These are phyloP conservation scores for Hypothenemus hampei DNA, from an alignment of 1,140 invertebrate genomes.

Conservation along the genomic window DNA sequence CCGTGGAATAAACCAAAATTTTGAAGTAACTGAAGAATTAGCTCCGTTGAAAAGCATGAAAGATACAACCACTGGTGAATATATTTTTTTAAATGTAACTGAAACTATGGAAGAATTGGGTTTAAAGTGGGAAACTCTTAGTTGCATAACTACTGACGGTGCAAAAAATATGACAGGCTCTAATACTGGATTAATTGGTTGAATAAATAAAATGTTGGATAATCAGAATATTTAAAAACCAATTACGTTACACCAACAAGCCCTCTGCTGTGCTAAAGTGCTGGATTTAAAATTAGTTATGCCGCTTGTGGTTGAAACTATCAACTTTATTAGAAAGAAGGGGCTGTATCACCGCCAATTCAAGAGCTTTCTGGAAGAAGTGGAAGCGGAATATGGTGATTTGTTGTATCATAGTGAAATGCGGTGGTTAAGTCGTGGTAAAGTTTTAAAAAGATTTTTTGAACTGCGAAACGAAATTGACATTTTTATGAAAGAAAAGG, in stretches of 20 bases:
- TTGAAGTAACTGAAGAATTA: background rate
- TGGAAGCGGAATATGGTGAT: slow-evolving; percentile 16
- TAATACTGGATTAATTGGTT: slow-evolving; percentile 1
- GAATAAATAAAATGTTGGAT: background rate
- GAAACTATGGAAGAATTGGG: slow-evolving; percentile 23
- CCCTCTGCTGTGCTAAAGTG: background rate
- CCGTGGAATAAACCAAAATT: too few relatives aligned
- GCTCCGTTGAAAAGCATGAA: slow-evolving; percentile 3
- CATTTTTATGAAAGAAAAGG: background rate
- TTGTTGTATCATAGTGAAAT: slow-evolving; percentile 17
- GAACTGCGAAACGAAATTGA: background rate
- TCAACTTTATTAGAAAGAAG: slow-evolving; percentile 13
- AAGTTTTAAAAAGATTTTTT: slow-evolving; percentile 20
- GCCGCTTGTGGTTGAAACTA: slow-evolving; percentile 9
- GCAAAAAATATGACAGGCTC: slow-evolving; percentile 24
- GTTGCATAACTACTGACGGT: slow-evolving; percentile 28
- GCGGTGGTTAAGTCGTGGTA: slow-evolving; percentile 19
- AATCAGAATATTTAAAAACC: background rate
- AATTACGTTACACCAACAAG: background rate
- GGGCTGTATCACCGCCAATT: slow-evolving; percentile 9
- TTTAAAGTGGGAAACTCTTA: slow-evolving; percentile 24
- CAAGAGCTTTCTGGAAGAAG: slow-evolving; percentile 9
- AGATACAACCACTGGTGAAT: slow-evolving; percentile 21
- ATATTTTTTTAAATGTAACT: too few relatives aligned
- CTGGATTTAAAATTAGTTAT: slow-evolving; percentile 10